Base-by-base conservation (phyloP, 1,140 invertebrate species). In the Eupristina koningsbergeri region DNA sequence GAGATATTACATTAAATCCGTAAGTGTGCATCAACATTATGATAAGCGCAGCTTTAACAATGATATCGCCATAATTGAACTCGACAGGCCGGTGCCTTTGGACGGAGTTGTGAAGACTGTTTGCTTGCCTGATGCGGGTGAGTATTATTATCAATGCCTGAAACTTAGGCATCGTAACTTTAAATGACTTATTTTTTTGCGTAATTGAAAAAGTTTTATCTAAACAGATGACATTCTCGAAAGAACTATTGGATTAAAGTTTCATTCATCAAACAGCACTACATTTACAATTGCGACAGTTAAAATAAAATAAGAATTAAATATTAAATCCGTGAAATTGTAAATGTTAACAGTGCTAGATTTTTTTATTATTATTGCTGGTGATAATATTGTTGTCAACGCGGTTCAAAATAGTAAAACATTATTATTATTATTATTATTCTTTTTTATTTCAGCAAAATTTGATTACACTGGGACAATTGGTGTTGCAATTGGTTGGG, bases 401-500 rank as follows among this genome's bases (percentile, higher is more conserved):
- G 29, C 34, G 1, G 15, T 31, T 64, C 13, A 29, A 63, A 22
- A 36, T 19, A 26, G 36, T 22, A 13, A 13, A 36, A 69, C 36
- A 26, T 69, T 41, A 26, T 0, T 5, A 26, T 5, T 11, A 11
- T 5, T 22, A 26, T 17, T 17, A 74, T 50, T 31, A 22, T 50
- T 74, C 15, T 19, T 50, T 34, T 50, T 36, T 26, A 22, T 50
- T 34, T 0, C 39, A 85, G 84, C n/a, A 0, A 31, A 17, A 29
- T 81, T 89, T 67, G 90, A 93, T 87, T 94, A 95, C 86, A 93
- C 94, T 64, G 94, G 96, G 73, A 90, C 93, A 79, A 90, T 94
- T n/a, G 96, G 94, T 0, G 93, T 95, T 0, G 95, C 96, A 0
- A 94, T 96, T 41, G 96, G 96, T 13, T 97, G 96, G 96, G 96